phyloP scores from a whole-genome alignment of 2,888 invertebrate species.

The Caenorhabditis zanzibari region DNA sequence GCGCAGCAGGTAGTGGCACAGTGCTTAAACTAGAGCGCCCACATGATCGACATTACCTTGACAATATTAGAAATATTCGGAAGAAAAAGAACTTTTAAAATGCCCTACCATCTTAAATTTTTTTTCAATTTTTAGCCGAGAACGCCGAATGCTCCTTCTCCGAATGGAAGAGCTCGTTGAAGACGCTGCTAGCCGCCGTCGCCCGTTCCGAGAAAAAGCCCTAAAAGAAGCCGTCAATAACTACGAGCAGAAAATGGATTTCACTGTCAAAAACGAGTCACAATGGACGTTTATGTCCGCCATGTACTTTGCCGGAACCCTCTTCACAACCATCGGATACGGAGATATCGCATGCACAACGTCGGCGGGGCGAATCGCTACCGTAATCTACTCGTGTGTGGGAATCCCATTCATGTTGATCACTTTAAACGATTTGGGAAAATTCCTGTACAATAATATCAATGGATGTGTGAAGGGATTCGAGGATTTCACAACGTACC shows the following conservation, averaged over 20 bases:
- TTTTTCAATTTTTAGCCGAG: constrained; percentile 59
- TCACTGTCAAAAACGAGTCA: constrained; percentile 66
- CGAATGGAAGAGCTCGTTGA: constrained; percentile 79
- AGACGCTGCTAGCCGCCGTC: constrained; percentile 62
- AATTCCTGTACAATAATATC: constrained; percentile 81
- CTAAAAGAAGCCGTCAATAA: constrained; percentile 80
- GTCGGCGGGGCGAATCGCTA: constrained; percentile 90
- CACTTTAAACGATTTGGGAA: constrained; percentile 94
- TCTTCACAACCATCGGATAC: constrained; percentile 86
- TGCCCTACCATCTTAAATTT: too few relatives aligned
- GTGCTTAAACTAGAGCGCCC: too few relatives aligned
- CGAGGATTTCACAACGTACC: constrained; percentile 63
- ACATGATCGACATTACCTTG: too few relatives aligned
- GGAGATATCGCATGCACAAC: constrained; percentile 96
- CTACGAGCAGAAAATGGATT: constrained; percentile 76
- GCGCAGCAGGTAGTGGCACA: too few relatives aligned
- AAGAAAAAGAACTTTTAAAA: too few relatives aligned
- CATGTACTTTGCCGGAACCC: constrained; percentile 82
- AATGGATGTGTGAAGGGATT: constrained; percentile 76
- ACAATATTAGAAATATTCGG: too few relatives aligned
- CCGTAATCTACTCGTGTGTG: constrained; percentile 92
- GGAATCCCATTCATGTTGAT: constrained; percentile 96
- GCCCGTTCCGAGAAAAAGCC: constrained; percentile 65
- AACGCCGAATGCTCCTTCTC: constrained; percentile 73
- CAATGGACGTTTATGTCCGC: constrained; percentile 80